Base-by-base conservation (phyloP, 2,888 invertebrate species). In the Caenorhabditis sp. region DNA sequence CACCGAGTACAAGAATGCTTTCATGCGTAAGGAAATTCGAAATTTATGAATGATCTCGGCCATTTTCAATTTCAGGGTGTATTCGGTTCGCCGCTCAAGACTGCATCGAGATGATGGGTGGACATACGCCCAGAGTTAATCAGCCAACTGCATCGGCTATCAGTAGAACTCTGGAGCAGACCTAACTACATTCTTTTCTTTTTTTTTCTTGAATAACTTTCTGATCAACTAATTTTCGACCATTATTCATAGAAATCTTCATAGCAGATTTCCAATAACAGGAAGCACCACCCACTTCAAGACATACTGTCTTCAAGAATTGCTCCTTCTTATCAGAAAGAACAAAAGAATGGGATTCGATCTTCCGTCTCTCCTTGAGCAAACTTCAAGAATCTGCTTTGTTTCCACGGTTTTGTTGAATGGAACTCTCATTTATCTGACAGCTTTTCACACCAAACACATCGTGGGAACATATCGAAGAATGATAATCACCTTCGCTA, bases 401-500 rank as follows among this genome's bases (percentile, higher is more conserved):
- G 19, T 49, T 19, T 1, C 22, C 5, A 49, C 49, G 19, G 38
- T 12, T 38, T 4, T 38, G 2, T 10, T 6, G 38, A 38, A 38
- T 12, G 12, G 2, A 7, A 38, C 12, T 6, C 6, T 10, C 10
- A 38, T 38, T 12, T 38, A 38, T 12, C 12, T 38, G 38, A 38
- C 6, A 38, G 38, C 38, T 2, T 5, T 38, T 38, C 38, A 41
- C 5, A 24, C 72, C 2, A 47, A 47, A 49, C 44, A 59, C 4
- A 72, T 72, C 14, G 31, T 49, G 14, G 59, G 47, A 14, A 72
- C 72, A 16, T 72, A 72, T 72, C 72, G 31, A 3, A 47, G 49
- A 16, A 72, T 72, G 72, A 72, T 72, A 0, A 35, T 72, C 3
- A 59, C 47, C 8, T 72, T 72, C 19, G 72, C 72, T 1, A 14